Base-by-base conservation (phyloP, 2,113 vertebrate species). In the Stigmatopora argus region DNA sequence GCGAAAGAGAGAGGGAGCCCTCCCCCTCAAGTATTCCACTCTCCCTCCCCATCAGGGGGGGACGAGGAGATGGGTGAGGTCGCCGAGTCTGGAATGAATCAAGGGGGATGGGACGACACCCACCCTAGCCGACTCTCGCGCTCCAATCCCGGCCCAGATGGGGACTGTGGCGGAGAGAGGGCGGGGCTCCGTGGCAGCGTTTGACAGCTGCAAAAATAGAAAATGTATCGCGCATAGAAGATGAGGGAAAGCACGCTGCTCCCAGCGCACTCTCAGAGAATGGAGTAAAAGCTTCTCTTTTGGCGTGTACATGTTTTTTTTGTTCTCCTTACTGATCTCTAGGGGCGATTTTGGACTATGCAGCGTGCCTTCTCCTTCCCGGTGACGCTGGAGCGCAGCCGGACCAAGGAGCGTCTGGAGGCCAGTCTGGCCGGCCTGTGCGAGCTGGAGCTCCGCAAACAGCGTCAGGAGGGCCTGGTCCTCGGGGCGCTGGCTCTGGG, bases 381-480 rank as follows among this genome's bases (percentile, higher is more conserved):
- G 17, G 85, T 89, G 80, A 84, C 86, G 4, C 78, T 74, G 79
- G 91, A 90, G 75, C 87, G 89, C 67, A 85, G 87, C 68, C 82
- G 89, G 72, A 91, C 80, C 70, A 90, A 91, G 80, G 86, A 87
- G 75, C 87, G 86, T n/a, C 76, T 92, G 77, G 91, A 91, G 82
- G 87, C 87, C 60, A 88, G 87, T 71, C 73, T 92, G 71, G 70
- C 87, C 62, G 89, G 87, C 15, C 80, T 92, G 60, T 90, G 87
- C n/a, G 90, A 91, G 73, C 84, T 92, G 76, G 89, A 91, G 71
- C 79, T 89, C 58, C 83, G 90, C 71, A 89, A 86, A 67, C 89
- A 90, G 80, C 79, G 88, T 66, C 91, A 92, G 82, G 89, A 91
- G 70, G 87, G 86, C 3, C 87, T 92, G 71, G 90, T 92, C 31